Conservation (phyloP, 1,140 invertebrate genomes). For the Sarcophaga bullata region DNA sequence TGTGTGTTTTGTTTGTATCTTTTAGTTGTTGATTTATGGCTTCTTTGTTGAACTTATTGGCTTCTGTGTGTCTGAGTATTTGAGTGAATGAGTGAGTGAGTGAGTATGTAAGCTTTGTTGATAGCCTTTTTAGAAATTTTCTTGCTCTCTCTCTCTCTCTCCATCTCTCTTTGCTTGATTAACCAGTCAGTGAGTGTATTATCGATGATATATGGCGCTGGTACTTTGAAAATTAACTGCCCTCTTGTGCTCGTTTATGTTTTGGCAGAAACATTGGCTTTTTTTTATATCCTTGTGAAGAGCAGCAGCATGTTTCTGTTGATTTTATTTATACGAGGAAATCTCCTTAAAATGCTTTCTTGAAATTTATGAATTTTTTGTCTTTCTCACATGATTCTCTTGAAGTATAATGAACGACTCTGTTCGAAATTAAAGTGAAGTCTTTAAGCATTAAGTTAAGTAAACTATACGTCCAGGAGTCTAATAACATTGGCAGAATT, state of each 20-base stretch:
- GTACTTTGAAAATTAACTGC: not conserved
- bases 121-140: not conserved
- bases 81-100: not conserved
- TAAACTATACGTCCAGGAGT: no score
- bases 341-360: no score
- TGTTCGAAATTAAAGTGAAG: no score
- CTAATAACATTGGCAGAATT: no score
- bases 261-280: not conserved
- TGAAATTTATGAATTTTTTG: no score
- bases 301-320: not conserved
- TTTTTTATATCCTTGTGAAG: not conserved
- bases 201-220: not conserved
- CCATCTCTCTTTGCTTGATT: not conserved
- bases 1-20: not conserved
- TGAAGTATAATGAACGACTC: not conserved
- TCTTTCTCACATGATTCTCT: not conserved
- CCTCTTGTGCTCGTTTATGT: not conserved
- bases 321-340: not conserved
- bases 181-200: constrained; percentile 6
- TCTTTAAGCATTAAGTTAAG: no score
- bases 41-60: constrained; percentile 14
- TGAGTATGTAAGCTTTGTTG: no score
- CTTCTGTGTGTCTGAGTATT: not conserved
- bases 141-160: not conserved
- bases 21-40: constrained; percentile 14